These are phyloP conservation scores for Zaprionus africanus DNA, from an alignment of 1,140 invertebrate species.

Conservation along the genomic window DNA sequence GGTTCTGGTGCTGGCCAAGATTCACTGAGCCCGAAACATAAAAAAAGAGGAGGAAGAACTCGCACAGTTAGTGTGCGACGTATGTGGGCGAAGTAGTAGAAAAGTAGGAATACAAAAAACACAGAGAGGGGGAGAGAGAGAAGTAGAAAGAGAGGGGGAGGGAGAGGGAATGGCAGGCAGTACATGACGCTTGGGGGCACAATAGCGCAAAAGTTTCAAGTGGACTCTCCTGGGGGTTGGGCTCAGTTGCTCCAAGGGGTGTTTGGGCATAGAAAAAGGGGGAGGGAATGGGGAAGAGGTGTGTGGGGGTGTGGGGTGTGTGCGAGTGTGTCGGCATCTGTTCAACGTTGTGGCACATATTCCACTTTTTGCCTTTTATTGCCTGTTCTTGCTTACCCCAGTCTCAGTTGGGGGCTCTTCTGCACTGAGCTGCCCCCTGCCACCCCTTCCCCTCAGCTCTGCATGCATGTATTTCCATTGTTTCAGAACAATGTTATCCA, in stretches of 20 bases:
- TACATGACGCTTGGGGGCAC: conserved; percentile 59
- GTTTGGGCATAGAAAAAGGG: background rate
- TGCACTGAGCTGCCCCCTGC: background rate
- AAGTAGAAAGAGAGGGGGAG: background rate
- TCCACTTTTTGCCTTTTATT: conserved; percentile 82
- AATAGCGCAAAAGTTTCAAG: conserved; percentile 79
- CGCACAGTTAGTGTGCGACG: conserved; percentile 36
- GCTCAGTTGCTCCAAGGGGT: conserved; percentile 8
- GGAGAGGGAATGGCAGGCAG: background rate
- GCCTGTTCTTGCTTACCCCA: conserved; percentile 57
- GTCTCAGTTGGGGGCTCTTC: conserved; percentile 21
- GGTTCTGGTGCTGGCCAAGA: conserved; percentile 46
- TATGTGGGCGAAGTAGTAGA: background rate
- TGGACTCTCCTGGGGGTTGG: conserved; percentile 62
- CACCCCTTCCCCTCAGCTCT: conserved; percentile 4
- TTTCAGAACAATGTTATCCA: conserved; percentile 77
- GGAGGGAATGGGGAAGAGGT: too few relatives aligned
- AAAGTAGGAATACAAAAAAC: conserved; percentile 8
- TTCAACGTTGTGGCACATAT: conserved; percentile 78
- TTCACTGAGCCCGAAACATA: conserved; percentile 62
- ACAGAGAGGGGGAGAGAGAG: conserved; percentile 15
- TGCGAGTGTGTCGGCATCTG: conserved; percentile 70
- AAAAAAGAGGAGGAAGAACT: conserved; percentile 44
- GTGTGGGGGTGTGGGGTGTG: conserved; percentile 5
- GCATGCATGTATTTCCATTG: conserved; percentile 63